Conservation (phyloP, 2,797 vertebrate species). For the Pterois miles region DNA sequence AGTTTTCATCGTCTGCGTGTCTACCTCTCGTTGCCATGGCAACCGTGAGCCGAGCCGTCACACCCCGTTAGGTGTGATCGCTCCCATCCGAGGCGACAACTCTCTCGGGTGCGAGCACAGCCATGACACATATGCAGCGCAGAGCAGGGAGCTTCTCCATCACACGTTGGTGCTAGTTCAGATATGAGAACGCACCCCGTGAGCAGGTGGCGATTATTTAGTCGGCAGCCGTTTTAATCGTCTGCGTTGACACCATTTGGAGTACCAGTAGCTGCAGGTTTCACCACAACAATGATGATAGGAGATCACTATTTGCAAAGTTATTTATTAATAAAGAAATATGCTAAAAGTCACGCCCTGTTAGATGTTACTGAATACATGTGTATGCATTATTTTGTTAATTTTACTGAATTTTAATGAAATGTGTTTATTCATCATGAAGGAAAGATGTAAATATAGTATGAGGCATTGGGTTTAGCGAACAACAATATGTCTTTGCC, state of each 20-base stretch:
- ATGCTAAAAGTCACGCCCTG: background rate
- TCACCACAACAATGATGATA: background rate
- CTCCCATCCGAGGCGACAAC: slow-evolving; percentile 25
- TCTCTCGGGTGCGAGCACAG: background rate
- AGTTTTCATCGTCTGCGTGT: slow-evolving; percentile 11
- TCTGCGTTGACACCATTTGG: background rate
- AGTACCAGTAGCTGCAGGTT: background rate
- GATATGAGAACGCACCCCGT: slow-evolving; percentile 9
- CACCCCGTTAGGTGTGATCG: slow-evolving; percentile 38
- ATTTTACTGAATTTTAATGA: background rate
- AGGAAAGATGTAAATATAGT: background rate
- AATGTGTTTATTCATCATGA: background rate
- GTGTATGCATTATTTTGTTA: background rate
- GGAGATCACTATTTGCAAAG: background rate
- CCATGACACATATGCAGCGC: background rate
- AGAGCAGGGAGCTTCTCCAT: slow-evolving; percentile 16
- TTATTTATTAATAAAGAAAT: background rate
- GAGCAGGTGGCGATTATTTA: slow-evolving; percentile 11
- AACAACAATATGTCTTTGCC: no score
- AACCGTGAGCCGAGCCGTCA: slow-evolving; percentile 29
- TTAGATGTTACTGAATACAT: background rate
- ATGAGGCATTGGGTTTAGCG: background rate
- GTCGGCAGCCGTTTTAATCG: background rate
- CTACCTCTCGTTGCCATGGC: slow-evolving; percentile 29
- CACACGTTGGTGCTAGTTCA: background rate